Base-by-base conservation (phyloP, 30 jellyfish, hydroid and myxozoan genomes). In the Turritopsis rubra region DNA sequence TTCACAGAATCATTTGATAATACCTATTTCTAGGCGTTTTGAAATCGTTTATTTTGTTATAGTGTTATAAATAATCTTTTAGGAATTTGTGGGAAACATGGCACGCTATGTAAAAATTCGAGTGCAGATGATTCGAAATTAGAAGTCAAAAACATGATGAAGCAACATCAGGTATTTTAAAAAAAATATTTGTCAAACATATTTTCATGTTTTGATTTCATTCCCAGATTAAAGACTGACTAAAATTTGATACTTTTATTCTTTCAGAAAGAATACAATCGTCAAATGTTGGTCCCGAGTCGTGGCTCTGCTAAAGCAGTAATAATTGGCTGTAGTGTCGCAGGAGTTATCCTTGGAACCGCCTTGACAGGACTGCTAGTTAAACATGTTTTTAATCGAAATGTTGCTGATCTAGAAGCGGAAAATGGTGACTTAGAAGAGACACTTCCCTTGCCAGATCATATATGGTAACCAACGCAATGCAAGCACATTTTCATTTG, bases 371-470 rank as follows among this genome's bases (percentile, higher is more conserved):
- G 87, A 26, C 74, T 75, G 29, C 82, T 83, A 20, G 89, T 75
- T 18, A 87, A 79, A 75, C 86, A 79, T 21, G 83, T 53, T 70
- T 72, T 91, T 29, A 91, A 80, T 54, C 82, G 68, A 60, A 83
- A 79, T 60, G 86, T 86, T 1, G 86, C 52, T 1, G 86, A 66
- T 0, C 53, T 27, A 71, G 79, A 87, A 5, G 66, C 85, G 9
- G 74, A 76, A 8, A 78, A 28, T 21, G 94, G 75, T 18, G 93
- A 81, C 54, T 95, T 81, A 53, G 97, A 90, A 21, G 97, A 91
- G 70, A 79, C 82, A 30, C 79, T 81, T 84, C 97, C 97, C 21
- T 75, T 86, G 93, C 97, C 97, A 8, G 97, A 91, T 77, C 96
- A 91, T 68, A 83, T 91, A 54, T 91, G 96, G 96, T 89, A 85